A percentile compares a stretch with the other conserved stretches of the same genome.
Evolutionary conservation across 2,113 vertebrate species (phyloP).

Genomic region (cat (Felis catus)): DNA sequence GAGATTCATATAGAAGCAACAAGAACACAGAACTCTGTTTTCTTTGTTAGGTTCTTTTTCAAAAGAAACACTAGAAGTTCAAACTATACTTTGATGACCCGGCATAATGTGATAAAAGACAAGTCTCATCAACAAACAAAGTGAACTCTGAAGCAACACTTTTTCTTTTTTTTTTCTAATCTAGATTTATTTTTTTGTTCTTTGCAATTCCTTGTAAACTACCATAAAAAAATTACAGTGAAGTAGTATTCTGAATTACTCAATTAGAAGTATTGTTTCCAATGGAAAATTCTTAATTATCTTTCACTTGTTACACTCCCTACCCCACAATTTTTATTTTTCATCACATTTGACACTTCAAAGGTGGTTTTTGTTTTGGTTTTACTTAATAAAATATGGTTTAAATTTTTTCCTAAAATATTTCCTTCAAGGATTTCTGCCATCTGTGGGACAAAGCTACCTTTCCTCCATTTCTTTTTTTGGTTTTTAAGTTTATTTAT

Average conservation of each 20-base stretch:
- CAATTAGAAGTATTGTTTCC: background rate
- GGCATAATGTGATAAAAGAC: background rate
- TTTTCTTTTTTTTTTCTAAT: background rate
- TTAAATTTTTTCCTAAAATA: background rate
- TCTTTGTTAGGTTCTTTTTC: background rate
- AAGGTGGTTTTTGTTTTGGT: background rate
- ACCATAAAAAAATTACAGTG: background rate
- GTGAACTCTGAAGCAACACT: background rate
- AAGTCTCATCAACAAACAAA: background rate
- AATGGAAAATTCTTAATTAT: background rate
- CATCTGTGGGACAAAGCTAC: background rate
- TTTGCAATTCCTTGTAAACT: background rate
- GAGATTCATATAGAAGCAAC: background rate
- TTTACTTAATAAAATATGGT: background rate
- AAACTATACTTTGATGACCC: background rate
- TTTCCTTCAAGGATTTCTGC: background rate
- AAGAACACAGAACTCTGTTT: background rate
- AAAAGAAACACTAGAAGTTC: slow-evolving; percentile 13
- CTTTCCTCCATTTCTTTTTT: background rate
- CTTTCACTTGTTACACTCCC: background rate
- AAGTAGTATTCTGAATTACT: background rate
- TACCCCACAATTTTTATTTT: background rate
- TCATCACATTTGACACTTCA: background rate
- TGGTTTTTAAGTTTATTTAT: no score
- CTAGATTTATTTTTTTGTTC: background rate